Evolutionary conservation across 2,113 vertebrate species (phyloP).

Genomic region (Tyrannus savana): DNA sequence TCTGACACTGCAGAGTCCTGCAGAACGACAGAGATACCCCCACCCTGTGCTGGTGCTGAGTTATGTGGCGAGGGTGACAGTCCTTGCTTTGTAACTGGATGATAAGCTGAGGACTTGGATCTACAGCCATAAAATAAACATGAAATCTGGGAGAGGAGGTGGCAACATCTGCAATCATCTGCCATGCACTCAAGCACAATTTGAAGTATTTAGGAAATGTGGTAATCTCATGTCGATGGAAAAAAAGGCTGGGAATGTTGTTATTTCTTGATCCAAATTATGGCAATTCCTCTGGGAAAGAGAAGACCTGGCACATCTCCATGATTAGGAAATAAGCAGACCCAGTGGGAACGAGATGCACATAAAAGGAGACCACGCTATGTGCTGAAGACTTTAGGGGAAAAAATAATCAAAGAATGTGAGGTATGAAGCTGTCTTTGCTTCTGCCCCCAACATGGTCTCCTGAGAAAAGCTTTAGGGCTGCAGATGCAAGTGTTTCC

Average conservation of each 20-base stretch:
- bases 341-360: slow-evolving; percentile 18
- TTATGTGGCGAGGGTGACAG: neutral
- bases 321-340: slow-evolving; percentile 38
- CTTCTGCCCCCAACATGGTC: neutral
- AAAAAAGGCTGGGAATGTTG: slow-evolving; percentile 62
- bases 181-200: slow-evolving; percentile 11
- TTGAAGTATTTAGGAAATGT: slow-evolving; percentile 62
- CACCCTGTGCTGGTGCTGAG: neutral
- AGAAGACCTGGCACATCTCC: slow-evolving; percentile 39
- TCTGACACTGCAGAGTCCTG: neutral
- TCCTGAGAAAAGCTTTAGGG: slow-evolving; percentile 35
- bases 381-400: neutral
- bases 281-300: slow-evolving; percentile 68
- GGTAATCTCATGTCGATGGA: slow-evolving; percentile 18
- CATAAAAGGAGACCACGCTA: neutral
- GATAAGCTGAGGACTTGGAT: neutral
- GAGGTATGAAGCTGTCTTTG: slow-evolving; percentile 42
- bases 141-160: slow-evolving; percentile 47
- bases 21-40: neutral
- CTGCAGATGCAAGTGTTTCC: neutral
- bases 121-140: slow-evolving; percentile 33
- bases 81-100: neutral
- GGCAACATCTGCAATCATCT: slow-evolving; percentile 49
- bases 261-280: slow-evolving; percentile 30
- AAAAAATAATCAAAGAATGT: neutral